Percentiles rank a stretch among this genome's conserved stretches.
Conservation (phyloP, 2,113 vertebrate species). For the Python bivittatus region DNA sequence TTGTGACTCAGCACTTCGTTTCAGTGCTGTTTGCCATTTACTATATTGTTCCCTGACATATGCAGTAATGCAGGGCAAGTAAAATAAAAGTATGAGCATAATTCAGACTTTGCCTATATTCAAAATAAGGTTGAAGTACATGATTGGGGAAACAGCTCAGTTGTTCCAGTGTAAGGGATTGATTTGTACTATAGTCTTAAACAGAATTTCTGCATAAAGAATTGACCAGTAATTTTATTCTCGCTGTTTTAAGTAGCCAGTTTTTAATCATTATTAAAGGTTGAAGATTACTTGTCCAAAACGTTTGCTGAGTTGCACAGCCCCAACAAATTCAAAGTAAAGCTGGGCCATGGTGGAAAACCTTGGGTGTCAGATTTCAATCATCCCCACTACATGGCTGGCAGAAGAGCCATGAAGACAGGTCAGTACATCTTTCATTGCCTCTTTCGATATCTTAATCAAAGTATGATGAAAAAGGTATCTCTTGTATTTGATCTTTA, state of each 20-base stretch:
- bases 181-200: neutral
- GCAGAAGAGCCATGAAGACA: slow-evolving; percentile 90
- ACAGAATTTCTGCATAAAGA: neutral
- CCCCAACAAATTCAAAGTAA: slow-evolving; percentile 89
- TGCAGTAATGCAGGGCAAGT: neutral
- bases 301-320: slow-evolving; percentile 84
- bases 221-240: neutral
- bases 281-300: slow-evolving; percentile 80
- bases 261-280: slow-evolving; percentile 68
- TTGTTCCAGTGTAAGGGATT: neutral
- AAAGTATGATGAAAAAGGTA: neutral
- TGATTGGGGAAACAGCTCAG: neutral
- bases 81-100: neutral
- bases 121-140: neutral
- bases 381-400: slow-evolving; percentile 94
- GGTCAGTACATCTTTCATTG: slow-evolving; percentile 70
- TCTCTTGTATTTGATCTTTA: neutral
- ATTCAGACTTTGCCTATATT: neutral
- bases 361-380: slow-evolving; percentile 98
- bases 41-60: neutral
- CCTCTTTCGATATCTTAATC: neutral
- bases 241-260: neutral
- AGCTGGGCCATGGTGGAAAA: slow-evolving; percentile 87
- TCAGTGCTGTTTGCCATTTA: neutral
- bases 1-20: neutral